Evolutionary conservation across 2,113 vertebrate genomes (phyloP).

Genomic region (Chlorodrepanis virens): DNA sequence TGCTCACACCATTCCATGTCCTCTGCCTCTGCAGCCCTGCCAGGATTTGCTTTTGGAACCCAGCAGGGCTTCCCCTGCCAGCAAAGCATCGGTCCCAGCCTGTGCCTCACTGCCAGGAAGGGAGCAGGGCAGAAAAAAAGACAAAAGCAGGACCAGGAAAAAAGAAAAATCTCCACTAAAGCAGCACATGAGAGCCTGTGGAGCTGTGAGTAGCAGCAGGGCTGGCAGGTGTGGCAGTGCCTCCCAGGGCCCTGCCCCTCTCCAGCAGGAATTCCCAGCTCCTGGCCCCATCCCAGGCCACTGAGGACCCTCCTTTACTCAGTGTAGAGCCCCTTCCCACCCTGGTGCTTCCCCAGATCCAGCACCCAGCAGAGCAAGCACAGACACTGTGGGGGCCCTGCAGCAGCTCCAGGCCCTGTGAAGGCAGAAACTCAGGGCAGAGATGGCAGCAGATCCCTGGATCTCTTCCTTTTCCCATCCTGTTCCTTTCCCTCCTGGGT

Average conservation of each 20-base stretch:
- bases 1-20: accelerated
- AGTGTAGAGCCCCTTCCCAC: neutral
- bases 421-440: neutral
- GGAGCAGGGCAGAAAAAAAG: accelerated
- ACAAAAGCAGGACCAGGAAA: neutral
- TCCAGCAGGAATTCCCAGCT: neutral
- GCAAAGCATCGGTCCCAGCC: neutral
- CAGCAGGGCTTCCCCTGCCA: neutral
- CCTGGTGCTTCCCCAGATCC: neutral
- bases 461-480: neutral
- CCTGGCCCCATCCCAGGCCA: neutral
- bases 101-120: neutral
- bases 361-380: neutral
- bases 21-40: neutral
- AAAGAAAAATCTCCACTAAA: neutral
- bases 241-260: neutral
- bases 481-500: neutral
- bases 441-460: neutral
- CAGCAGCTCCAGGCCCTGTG: neutral
- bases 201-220: neutral
- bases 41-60: neutral
- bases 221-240: neutral
- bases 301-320: neutral
- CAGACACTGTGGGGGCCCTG: accelerated
- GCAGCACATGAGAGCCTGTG: neutral